Percentiles rank a stretch among this genome's conserved stretches.
These are phyloP conservation scores for Pampus argenteus DNA, from an alignment of 2,797 vertebrate genomes.

Conservation along the genomic window DNA sequence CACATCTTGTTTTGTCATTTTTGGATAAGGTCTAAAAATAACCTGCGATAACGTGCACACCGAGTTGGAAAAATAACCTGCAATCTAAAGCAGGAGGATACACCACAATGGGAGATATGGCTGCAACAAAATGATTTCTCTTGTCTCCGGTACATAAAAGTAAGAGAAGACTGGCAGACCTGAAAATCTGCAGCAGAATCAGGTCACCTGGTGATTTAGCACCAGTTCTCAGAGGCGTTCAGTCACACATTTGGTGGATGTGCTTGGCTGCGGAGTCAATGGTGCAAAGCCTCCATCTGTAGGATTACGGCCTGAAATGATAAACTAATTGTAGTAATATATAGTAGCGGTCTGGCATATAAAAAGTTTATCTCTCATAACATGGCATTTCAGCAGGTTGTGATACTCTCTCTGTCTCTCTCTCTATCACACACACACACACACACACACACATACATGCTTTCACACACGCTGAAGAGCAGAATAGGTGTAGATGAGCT, in stretches of 20 bases:
- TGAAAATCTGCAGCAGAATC: conserved; percentile 38
- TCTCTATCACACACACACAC: too few species aligned
- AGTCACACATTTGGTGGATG: conserved; percentile 45
- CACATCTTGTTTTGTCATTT: too few species aligned
- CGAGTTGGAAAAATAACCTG: background rate
- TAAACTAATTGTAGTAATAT: conserved; percentile 44
- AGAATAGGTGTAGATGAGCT: conserved; percentile 17
- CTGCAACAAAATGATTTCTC: conserved; percentile 1
- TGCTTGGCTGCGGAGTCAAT: conserved; percentile 55
- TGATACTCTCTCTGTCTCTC: too few species aligned
- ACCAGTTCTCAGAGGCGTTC: conserved; percentile 37
- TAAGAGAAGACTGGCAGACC: conserved; percentile 3
- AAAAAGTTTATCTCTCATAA: conserved; percentile 26
- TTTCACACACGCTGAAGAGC: conserved; percentile 19
- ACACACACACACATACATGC: too few species aligned
- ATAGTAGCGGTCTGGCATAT: conserved; percentile 11
- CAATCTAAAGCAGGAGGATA: background rate
- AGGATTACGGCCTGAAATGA: conserved; percentile 40
- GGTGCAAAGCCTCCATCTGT: conserved; percentile 49
- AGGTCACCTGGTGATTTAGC: conserved; percentile 56
- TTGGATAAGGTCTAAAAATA: too few species aligned
- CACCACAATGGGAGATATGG: background rate
- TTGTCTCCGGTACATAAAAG: conserved; percentile 2
- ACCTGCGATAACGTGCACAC: too few species aligned
- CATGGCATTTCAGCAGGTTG: conserved; percentile 23